Percentiles rank a stretch among this genome's conserved stretches.
These are phyloP conservation scores for Drosophila lowei DNA, from an alignment of 1,140 invertebrate species.

Conservation along the genomic window DNA sequence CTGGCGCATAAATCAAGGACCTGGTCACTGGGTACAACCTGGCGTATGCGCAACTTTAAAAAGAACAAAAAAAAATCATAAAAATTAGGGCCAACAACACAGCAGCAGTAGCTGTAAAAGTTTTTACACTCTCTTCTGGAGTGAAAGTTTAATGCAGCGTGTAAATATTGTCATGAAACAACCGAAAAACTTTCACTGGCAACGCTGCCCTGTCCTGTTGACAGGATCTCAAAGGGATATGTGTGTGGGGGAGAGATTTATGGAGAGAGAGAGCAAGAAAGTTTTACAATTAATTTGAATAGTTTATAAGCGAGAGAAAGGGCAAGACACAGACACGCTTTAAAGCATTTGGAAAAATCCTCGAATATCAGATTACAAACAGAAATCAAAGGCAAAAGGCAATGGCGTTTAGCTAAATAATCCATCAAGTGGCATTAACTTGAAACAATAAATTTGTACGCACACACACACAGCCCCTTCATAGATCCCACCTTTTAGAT, in stretches of 20 bases:
- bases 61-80: background rate
- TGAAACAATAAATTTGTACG: constrained; percentile 78
- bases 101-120: constrained; percentile 43
- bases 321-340: background rate
- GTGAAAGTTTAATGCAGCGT: constrained; percentile 78
- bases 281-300: constrained; percentile 75
- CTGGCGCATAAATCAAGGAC: constrained; percentile 64
- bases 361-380: constrained; percentile 5
- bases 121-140: constrained; percentile 29
- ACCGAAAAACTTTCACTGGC: constrained; percentile 64
- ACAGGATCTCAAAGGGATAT: constrained; percentile 42
- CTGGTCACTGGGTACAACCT: constrained; percentile 66
- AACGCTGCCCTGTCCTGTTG: constrained; percentile 42
- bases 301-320: constrained; percentile 36
- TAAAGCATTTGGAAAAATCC: background rate
- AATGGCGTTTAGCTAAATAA: constrained; percentile 60
- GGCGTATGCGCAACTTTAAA: constrained; percentile 70
- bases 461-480: constrained; percentile 16
- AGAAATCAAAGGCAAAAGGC: constrained; percentile 27
- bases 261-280: constrained; percentile 42
- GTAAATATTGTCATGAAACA: constrained; percentile 78
- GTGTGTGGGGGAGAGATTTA: constrained; percentile 41
- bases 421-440: constrained; percentile 82
- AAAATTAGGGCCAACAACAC: too few species aligned
- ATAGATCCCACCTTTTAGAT: background rate